Base-by-base conservation (phyloP, 2,888 invertebrate genomes). In the Argyresthia goedartella region DNA sequence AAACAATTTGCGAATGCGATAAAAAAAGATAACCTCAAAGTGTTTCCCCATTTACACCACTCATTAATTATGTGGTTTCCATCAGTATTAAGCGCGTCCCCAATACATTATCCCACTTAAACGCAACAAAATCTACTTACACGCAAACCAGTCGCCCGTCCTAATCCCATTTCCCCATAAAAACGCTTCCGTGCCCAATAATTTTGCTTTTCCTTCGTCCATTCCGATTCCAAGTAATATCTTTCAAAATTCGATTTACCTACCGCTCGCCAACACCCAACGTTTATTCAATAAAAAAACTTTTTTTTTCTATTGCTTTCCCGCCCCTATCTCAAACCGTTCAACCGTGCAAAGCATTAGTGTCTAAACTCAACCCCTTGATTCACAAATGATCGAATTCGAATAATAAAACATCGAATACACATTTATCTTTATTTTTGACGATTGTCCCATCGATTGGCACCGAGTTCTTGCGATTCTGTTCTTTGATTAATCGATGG, bases 161-260 rank as follows among this genome's bases (percentile, higher is more conserved):
- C 62, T 76, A 76, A 80, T 78, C 71, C 64, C 69, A 76, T 80
- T 76, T 76, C 71, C 70, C 68, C 68, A 65, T 67, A 69, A 69
- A 25, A 73, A 72, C 73, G 71, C 68, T 64, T 69, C 69, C 63
- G 56, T 73, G 73, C 73, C 67, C 74, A 67, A 73, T 82, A 78
- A 81, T 77, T 74, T 66, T 70, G 69, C 74, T 73, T 69, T 69
- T 74, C 75, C 74, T 71, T 58, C 70, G 80, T 79, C 76, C 76
- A 78, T 67, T 77, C 69, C 77, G 78, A 81, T 81, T 78, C 71
- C 34, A 57, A 64, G 65, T 76, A 78, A 78, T 73, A 81, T 72
- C 69, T 71, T 67, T 59, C 74, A 74, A 75, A 81, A 82, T 71
- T 76, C 69, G 70, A 80, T 82, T 84, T 79, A 74, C 74, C 70